Percentiles rank a stretch among this genome's conserved stretches.
phyloP scores from a whole-genome alignment of 2,113 vertebrate genomes.

The Urocitellus parryii region DNA sequence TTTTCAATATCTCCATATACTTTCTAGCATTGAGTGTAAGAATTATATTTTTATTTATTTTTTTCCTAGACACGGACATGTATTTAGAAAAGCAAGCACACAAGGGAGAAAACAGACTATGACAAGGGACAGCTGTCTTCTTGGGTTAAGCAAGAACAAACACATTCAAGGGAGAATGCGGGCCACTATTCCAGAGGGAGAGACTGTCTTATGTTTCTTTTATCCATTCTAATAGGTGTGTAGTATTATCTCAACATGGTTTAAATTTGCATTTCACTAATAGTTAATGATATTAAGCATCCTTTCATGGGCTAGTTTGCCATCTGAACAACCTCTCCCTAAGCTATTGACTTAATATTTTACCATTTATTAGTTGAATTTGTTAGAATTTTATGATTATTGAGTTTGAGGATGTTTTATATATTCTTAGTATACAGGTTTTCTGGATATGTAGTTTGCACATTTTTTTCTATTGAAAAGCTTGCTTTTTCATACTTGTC shows the following conservation, averaged over 20 bases:
- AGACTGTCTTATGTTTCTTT: neutral
- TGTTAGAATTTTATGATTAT: neutral
- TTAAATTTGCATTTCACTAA: too few relatives aligned
- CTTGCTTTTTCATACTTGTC: too few relatives aligned
- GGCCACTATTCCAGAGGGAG: too few relatives aligned
- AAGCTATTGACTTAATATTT: neutral
- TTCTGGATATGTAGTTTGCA: neutral
- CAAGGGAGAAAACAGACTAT: too few relatives aligned
- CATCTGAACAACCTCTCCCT: neutral
- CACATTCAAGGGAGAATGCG: too few relatives aligned
- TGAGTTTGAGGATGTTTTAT: neutral
- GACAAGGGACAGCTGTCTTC: too few relatives aligned
- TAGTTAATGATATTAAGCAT: neutral
- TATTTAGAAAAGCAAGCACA: too few relatives aligned
- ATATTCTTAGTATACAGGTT: neutral
- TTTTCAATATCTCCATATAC: neutral
- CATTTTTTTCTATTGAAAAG: neutral
- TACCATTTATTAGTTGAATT: neutral
- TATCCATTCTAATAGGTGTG: neutral
- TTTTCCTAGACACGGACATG: too few relatives aligned
- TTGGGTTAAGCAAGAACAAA: too few relatives aligned
- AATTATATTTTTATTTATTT: neutral
- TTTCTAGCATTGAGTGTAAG: neutral
- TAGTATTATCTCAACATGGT: too few relatives aligned
- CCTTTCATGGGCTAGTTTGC: neutral